Base-by-base conservation (phyloP, 2,113 vertebrate species). In the Falco punctatus region DNA sequence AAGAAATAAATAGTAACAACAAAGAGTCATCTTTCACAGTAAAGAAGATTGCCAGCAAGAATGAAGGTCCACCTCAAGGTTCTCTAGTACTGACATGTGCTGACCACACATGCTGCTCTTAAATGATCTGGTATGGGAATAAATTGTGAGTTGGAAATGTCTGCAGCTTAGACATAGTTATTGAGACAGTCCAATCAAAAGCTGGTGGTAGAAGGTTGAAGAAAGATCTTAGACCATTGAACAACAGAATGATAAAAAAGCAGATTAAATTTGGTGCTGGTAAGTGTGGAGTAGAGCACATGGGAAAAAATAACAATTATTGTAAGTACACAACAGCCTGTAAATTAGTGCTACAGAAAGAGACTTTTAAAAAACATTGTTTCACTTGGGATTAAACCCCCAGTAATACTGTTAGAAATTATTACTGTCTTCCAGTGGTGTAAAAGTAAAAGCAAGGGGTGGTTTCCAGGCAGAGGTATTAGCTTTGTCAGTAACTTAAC, bases 321-420 rank as follows among this genome's bases (percentile, higher is more conserved):
- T 77, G 0, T 4, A 46, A 64, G 10, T 42, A 44, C 33, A 51
- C 6, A 93, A 27, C 11, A 81, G 3, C 4, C 11, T 80, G 66
- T 69, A 92, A 69, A 54, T 40, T 46, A 69, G 3, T 15, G 35
- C 10, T 40, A 4, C 30, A 32, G 24, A 65, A 78, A 72, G 15
- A 33, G 7, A 23, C 49, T 89, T 87, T 86, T 66, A 6, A 61
- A 87, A 78, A 78, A 15, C 3, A 11, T 54, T 51, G 0, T 73
- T 91, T 85, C 13, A 8, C 1, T n/a, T 46, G 2, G 3, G 2
- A 5, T 48, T 48, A 55, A 33, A 5, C 4, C 2, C 2, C 23
- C 11, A 15, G 7, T 35, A 59, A 72, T 32, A n/a, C 9, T 69
- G 3, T 35, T 75, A 70, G 35, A 62, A 83, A 62, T 74, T 26